phyloP scores from a whole-genome alignment of 2,888 invertebrate species.

The Noctua janthina region DNA sequence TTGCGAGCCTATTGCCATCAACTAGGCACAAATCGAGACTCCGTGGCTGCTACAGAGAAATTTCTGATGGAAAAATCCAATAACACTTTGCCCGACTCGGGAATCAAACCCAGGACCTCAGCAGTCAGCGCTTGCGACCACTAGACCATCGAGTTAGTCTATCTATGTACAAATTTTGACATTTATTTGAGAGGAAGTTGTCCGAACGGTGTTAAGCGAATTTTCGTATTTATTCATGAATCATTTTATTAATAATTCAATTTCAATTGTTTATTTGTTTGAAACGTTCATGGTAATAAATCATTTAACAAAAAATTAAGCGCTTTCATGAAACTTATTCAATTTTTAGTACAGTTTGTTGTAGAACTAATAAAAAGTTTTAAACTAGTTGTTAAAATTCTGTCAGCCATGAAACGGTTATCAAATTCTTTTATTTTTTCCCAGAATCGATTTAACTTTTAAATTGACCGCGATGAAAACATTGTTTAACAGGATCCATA shows the following conservation, averaged over 20 bases:
- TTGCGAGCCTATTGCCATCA: too few species aligned
- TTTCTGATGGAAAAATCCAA: too few species aligned
- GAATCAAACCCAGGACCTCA: too few species aligned
- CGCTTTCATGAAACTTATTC: slow-evolving; percentile 6
- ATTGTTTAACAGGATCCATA: slow-evolving; percentile 55
- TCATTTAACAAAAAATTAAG: not conserved
- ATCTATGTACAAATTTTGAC: not conserved
- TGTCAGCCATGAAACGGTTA: slow-evolving; percentile 36
- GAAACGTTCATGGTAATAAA: not conserved
- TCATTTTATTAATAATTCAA: not conserved
- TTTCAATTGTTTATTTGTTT: not conserved
- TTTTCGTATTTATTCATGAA: not conserved
- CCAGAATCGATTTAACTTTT: slow-evolving; percentile 54
- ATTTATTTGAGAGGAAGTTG: not conserved
- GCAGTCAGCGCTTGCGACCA: too few species aligned
- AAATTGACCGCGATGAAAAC: slow-evolving; percentile 49
- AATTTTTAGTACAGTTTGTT: slow-evolving; percentile 27
- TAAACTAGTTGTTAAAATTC: slow-evolving; percentile 53
- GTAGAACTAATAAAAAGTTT: slow-evolving; percentile 42
- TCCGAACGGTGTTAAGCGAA: not conserved
- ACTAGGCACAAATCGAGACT: too few species aligned
- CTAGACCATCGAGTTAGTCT: too few species aligned
- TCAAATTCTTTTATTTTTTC: slow-evolving; percentile 27
- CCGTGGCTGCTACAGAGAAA: too few species aligned
- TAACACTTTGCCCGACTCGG: too few species aligned